These are phyloP conservation scores for Suncus etruscus DNA, from an alignment of 2,113 vertebrate species.

Conservation along the genomic window DNA sequence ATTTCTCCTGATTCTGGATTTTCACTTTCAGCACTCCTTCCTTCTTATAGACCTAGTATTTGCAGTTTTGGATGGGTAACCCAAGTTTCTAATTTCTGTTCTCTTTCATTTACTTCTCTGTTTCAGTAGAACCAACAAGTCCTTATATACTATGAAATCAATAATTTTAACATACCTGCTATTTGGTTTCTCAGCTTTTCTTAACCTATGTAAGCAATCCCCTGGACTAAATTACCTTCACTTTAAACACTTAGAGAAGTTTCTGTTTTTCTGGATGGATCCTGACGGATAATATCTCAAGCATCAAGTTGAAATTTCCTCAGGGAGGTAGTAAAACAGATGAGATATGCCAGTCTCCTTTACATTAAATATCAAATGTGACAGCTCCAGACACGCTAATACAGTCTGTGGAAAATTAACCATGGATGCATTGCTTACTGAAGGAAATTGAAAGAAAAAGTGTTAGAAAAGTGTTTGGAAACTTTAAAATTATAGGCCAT, in stretches of 20 bases:
- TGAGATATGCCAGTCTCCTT: conserved; percentile 44
- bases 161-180: not conserved
- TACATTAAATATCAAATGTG: conserved; percentile 61
- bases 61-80: too few species aligned
- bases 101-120: too few species aligned
- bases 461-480: conserved; percentile 14
- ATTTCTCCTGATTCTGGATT: not conserved
- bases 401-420: conserved; percentile 66
- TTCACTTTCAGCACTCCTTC: not conserved
- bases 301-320: conserved; percentile 60
- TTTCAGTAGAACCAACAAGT: not conserved
- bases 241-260: conserved; percentile 48
- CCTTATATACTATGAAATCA: not conserved
- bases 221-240: conserved; percentile 39
- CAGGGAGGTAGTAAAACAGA: conserved; percentile 52
- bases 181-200: conserved; percentile 18
- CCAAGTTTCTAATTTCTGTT: too few species aligned
- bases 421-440: conserved; percentile 7
- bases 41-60: not conserved
- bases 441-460: conserved; percentile 53
- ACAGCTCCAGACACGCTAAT: conserved; percentile 39
- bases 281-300: conserved; percentile 53
- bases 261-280: conserved; percentile 52
- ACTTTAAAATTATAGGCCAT: not conserved
- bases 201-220: conserved; percentile 13